Evolutionary conservation across 1,140 invertebrate genomes (phyloP).

Genomic region (Drosophila melanica): DNA sequence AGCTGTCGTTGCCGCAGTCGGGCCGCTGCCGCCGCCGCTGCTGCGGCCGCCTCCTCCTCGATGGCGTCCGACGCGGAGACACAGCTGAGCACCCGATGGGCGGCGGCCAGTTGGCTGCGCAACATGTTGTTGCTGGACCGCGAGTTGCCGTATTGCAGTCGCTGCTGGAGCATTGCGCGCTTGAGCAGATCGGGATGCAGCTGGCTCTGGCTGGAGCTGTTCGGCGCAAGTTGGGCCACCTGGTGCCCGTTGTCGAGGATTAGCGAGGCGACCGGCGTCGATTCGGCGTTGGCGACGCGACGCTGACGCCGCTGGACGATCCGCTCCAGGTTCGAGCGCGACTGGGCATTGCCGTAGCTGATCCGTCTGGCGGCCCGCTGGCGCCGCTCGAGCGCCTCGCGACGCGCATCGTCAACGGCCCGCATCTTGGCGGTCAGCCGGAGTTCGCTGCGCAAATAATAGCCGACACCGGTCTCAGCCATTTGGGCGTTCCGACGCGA

Average conservation of each 20-base stretch:
- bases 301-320: slow-evolving; percentile 48
- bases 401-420: slow-evolving; percentile 40
- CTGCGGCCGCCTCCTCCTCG: background rate
- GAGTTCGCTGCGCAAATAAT: slow-evolving; percentile 40
- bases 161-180: slow-evolving; percentile 44
- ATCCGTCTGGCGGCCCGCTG: slow-evolving; percentile 67
- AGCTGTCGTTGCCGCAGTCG: background rate
- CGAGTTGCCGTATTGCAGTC: slow-evolving; percentile 54
- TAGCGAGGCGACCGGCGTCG: background rate
- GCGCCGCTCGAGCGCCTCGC: slow-evolving; percentile 54
- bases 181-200: slow-evolving; percentile 19
- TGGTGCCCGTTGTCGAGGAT: background rate
- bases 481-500: background rate
- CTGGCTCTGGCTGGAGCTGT: slow-evolving; percentile 26
- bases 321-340: slow-evolving; percentile 49
- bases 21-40: too few species aligned
- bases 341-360: slow-evolving; percentile 70
- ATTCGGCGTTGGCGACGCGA: slow-evolving; percentile 2
- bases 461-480: slow-evolving; percentile 32
- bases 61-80: background rate
- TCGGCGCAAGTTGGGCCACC: slow-evolving; percentile 21
- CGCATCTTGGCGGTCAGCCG: slow-evolving; percentile 51
- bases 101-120: slow-evolving; percentile 19
- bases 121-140: slow-evolving; percentile 47
- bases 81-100: slow-evolving; percentile 18